Percentiles rank a stretch among this genome's conserved stretches.
Conservation (phyloP, 2,888 invertebrate genomes). For the Drosophila borealis region DNA sequence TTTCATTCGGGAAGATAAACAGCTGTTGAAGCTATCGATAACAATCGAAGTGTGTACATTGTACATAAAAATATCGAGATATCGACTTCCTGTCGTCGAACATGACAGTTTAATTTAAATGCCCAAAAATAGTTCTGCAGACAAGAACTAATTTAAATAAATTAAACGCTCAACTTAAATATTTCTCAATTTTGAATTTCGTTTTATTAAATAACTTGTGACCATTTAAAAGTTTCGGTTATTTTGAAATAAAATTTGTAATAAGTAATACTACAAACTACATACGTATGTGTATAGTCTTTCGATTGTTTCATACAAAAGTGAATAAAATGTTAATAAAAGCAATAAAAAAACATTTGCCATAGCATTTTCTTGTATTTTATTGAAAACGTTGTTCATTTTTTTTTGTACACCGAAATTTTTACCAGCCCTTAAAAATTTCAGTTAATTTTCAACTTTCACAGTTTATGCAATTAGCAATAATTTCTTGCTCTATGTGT, state of each 20-base stretch:
- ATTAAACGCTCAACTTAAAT: background rate
- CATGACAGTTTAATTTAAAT: background rate
- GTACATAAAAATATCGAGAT: background rate
- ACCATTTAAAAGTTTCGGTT: conserved; percentile 31
- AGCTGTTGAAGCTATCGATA: conserved; percentile 16
- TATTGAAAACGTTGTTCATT: conserved; percentile 32
- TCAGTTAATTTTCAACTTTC: conserved; percentile 58
- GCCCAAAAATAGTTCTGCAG: background rate
- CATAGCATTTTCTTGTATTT: conserved; percentile 40
- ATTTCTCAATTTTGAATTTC: conserved; percentile 2
- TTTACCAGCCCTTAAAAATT: conserved; percentile 82
- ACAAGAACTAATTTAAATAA: background rate
- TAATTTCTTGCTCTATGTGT: conserved; percentile 46
- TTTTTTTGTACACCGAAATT: conserved; percentile 65
- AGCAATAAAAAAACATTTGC: conserved; percentile 50
- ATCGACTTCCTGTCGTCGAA: background rate
- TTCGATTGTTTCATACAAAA: conserved; percentile 33
- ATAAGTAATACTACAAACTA: conserved; percentile 26
- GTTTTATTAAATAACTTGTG: conserved; percentile 47
- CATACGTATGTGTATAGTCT: conserved; percentile 34
- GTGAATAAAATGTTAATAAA: conserved; percentile 21
- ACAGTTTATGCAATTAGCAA: conserved; percentile 38
- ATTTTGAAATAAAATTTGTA: conserved; percentile 21
- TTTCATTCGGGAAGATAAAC: background rate
- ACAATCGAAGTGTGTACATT: background rate